Percentiles rank a stretch among this genome's conserved stretches.
phyloP scores from a whole-genome alignment of 2,797 vertebrate species.

The Percopsis omiscomaycus region DNA sequence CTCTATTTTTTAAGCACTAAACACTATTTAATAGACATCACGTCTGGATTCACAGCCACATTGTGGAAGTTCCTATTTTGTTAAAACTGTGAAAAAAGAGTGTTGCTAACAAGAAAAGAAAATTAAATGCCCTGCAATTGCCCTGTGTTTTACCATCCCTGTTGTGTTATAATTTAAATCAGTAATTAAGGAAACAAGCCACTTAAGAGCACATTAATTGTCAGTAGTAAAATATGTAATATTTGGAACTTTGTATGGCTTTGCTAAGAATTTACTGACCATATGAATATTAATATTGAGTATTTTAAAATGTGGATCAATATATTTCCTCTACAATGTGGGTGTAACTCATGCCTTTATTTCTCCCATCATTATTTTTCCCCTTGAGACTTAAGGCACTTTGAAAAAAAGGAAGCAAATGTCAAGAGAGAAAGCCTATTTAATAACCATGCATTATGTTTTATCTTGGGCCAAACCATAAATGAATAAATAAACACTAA shows the following conservation, averaged over 20 bases:
- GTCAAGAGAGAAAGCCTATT: conserved; percentile 48
- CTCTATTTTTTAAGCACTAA: conserved; percentile 17
- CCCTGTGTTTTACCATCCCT: conserved; percentile 24
- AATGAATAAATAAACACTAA: conserved; percentile 35
- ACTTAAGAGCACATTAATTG: conserved; percentile 22
- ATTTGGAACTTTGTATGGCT: conserved; percentile 21
- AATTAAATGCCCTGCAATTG: conserved; percentile 32
- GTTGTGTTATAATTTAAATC: conserved; percentile 39
- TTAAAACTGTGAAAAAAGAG: conserved; percentile 54
- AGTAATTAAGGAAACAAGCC: conserved; percentile 38
- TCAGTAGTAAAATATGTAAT: conserved; percentile 36
- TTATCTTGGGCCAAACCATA: conserved; percentile 41
- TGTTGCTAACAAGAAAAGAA: conserved; percentile 38
- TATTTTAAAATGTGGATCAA: conserved; percentile 21
- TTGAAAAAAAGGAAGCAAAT: conserved; percentile 40
- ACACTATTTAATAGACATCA: conserved; percentile 19
- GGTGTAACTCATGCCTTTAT: conserved; percentile 49
- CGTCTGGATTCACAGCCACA: conserved; percentile 26
- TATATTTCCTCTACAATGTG: conserved; percentile 45
- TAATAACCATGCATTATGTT: conserved; percentile 37
- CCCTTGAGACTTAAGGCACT: conserved; percentile 55
- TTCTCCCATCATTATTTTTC: conserved; percentile 54
- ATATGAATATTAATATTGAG: not conserved
- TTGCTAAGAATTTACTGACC: conserved; percentile 7
- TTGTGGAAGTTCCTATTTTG: conserved; percentile 24